Base-by-base conservation (phyloP, 2,797 vertebrate species). In the Cynopterus sphinx region DNA sequence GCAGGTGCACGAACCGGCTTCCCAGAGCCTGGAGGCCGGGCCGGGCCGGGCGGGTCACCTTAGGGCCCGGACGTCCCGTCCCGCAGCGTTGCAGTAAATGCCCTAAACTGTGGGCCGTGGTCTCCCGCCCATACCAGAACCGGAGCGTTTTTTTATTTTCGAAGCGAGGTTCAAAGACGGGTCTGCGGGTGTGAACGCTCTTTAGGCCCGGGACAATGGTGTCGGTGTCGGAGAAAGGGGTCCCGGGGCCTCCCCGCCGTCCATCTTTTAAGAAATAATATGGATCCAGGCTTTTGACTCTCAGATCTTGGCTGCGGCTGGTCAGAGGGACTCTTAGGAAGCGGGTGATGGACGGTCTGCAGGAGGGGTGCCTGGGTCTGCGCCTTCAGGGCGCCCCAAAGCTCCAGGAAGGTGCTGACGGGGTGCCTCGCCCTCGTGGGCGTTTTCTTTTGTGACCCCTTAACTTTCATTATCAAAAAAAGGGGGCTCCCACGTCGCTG, bases 381-480 rank as follows among this genome's bases (percentile, higher is more conserved):
- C 36, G 41, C 4, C 63, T 36, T 51, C 68, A 17, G 15, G 16
- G 26, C 39, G 41, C 21, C n/a, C 43, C 36, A 19, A 59, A 36
- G 16, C 73, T 57, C 71, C 16, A 12, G 26, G n/a, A 31, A 46
- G 81, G 24, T 31, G 9, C 39, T 90, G 79, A 39, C 36, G 5
- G 39, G 10, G 6, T 70, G 68, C 43, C 26, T 88, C 41, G 31
- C 63, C 46, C 39, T 49, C 46, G 36, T 51, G 43, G 28, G 11
- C 53, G 33, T 73, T 82, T 79, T 78, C n/a, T 51, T 78, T 39
- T 61, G 22, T 63, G 41, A 63, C 5, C 65, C 49, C 68, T 65
- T 68, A n/a, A 84, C 43, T 84, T 88, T 82, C 68, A 43, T 61
- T 85, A 12, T 85, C 67, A n/a, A 63, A 81, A 82, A 57, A 6